Conservation (phyloP, 2,888 invertebrate species). For the Chalcis sispes region DNA sequence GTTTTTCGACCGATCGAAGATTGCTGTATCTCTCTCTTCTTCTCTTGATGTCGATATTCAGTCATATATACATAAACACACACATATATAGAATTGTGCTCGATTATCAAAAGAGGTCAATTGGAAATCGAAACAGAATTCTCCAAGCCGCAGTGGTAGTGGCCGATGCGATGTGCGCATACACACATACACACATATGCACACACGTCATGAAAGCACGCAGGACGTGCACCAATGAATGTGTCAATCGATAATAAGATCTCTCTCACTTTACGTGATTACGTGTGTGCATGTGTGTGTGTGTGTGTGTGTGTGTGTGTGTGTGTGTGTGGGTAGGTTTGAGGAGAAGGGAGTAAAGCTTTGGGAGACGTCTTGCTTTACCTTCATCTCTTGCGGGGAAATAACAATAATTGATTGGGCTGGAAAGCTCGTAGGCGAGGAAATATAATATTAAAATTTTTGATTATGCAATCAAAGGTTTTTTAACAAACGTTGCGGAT, state of each 20-base stretch:
- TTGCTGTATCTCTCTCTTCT: neutral
- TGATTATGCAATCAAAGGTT: no score
- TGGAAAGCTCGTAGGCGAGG: no score
- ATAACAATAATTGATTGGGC: slow-evolving; percentile 9
- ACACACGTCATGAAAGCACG: slow-evolving; percentile 23
- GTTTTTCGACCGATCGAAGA: slow-evolving; percentile 58
- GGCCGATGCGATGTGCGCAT: neutral
- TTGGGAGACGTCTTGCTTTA: neutral
- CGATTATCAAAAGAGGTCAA: slow-evolving; percentile 56
- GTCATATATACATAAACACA: slow-evolving; percentile 2
- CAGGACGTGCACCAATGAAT: slow-evolving; percentile 18
- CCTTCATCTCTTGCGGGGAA: neutral
- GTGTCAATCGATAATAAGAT: slow-evolving; percentile 48
- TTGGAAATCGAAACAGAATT: slow-evolving; percentile 56
- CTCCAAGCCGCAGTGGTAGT: neutral
- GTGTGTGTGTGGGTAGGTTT: neutral
- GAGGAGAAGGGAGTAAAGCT: neutral
- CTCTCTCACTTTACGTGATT: slow-evolving; percentile 18
- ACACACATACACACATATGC: neutral
- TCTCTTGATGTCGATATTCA: slow-evolving; percentile 42
- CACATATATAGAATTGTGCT: slow-evolving; percentile 41
- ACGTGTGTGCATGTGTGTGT: neutral
- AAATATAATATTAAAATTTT: no score
- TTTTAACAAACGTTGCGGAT: no score
- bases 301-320: neutral